Evolutionary conservation across 2,797 vertebrate genomes (phyloP).

Genomic region (Crypturellus tataupa): DNA sequence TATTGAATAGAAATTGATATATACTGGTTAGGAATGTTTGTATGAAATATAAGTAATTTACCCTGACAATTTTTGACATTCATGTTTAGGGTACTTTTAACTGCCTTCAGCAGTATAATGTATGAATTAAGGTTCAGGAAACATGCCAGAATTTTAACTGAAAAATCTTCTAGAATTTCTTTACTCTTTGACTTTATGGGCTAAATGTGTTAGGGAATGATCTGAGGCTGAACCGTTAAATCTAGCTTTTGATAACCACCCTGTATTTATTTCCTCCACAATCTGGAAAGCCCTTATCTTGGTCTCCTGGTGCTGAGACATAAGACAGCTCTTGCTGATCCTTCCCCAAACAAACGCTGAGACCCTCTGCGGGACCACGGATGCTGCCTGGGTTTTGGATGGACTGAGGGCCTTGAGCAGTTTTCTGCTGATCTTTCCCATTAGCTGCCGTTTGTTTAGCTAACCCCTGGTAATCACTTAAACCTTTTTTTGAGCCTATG

Average conservation of each 20-base stretch:
- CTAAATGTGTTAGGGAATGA: not conserved
- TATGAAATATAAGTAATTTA: conserved; percentile 35
- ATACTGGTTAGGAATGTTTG: conserved; percentile 1
- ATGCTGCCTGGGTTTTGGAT: not conserved
- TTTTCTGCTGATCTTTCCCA: conserved; percentile 48
- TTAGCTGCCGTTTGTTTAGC: conserved; percentile 63
- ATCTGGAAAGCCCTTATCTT: conserved; percentile 23
- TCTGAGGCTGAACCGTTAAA: conserved; percentile 41
- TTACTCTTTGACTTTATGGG: conserved; percentile 34
- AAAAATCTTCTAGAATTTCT: conserved; percentile 33
- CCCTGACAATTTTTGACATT: not conserved
- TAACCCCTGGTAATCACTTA: conserved; percentile 47
- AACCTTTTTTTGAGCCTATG: conserved; percentile 10
- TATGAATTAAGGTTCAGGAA: conserved; percentile 18
- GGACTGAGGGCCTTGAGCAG: conserved; percentile 24
- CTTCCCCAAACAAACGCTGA: conserved; percentile 33
- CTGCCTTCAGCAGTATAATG: not conserved
- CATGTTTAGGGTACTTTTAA: not conserved
- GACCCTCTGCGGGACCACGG: not conserved
- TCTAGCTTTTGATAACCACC: conserved; percentile 33
- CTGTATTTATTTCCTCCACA: conserved; percentile 36
- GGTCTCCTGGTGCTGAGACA: conserved; percentile 15
- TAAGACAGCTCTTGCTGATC: conserved; percentile 44
- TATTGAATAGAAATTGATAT: not conserved
- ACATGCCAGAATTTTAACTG: conserved; percentile 1